Evolutionary conservation across 2,888 invertebrate genomes (phyloP).

Genomic region (Carterocephalus palaemon): DNA sequence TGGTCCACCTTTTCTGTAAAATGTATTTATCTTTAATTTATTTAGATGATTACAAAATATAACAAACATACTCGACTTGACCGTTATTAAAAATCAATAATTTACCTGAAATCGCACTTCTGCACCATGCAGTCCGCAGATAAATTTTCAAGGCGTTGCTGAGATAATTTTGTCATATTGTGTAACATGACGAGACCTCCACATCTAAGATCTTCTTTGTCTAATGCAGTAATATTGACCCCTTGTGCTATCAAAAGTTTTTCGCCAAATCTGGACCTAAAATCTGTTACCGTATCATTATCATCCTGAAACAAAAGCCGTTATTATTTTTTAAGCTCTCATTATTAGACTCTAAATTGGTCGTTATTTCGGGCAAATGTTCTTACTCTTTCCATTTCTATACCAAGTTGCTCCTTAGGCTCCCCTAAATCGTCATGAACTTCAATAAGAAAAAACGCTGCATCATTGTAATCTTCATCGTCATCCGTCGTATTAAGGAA

Average conservation of each 20-base stretch:
- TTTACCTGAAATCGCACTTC: slow-evolving; percentile 83
- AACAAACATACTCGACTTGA: neutral
- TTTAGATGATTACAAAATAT: neutral
- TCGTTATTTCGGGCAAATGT: neutral
- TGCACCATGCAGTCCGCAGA: slow-evolving; percentile 87
- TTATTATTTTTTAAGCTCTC: neutral
- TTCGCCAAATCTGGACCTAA: slow-evolving; percentile 84
- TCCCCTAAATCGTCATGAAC: slow-evolving; percentile 87
- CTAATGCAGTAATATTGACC: slow-evolving; percentile 85
- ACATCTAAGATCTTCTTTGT: slow-evolving; percentile 86
- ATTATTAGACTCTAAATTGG: neutral
- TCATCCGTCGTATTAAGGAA: slow-evolving; percentile 56
- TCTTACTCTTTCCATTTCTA: slow-evolving; percentile 83
- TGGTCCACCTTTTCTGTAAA: slow-evolving; percentile 83
- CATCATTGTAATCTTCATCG: slow-evolving; percentile 69
- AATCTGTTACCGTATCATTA: slow-evolving; percentile 86
- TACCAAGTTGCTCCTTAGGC: slow-evolving; percentile 86
- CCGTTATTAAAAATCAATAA: slow-evolving; percentile 3
- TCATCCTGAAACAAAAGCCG: slow-evolving; percentile 71
- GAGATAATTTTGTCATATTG: slow-evolving; percentile 80
- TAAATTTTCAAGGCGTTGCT: slow-evolving; percentile 77
- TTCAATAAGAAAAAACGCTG: slow-evolving; percentile 81
- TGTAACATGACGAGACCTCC: slow-evolving; percentile 84
- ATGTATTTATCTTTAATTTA: slow-evolving; percentile 40
- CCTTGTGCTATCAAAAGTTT: slow-evolving; percentile 81